phyloP scores from a whole-genome alignment of 1,140 invertebrate genomes.

The Gerris buenoi region DNA sequence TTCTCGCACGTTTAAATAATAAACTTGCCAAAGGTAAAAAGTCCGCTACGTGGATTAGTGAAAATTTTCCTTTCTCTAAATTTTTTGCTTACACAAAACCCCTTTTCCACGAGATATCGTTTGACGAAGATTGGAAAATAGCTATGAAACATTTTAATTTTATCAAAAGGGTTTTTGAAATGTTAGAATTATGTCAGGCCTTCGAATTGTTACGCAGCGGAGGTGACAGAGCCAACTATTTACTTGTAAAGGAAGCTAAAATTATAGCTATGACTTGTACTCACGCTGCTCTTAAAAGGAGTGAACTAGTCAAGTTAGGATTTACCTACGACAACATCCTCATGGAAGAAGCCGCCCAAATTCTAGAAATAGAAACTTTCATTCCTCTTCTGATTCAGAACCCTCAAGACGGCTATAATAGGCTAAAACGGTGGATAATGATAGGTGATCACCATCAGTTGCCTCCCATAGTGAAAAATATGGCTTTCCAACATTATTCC shows the following conservation, averaged over 20 bases:
- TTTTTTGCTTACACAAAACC: neutral
- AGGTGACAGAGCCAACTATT: slow-evolving; percentile 85
- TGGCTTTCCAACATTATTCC: slow-evolving; percentile 99
- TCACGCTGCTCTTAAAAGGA: slow-evolving; percentile 91
- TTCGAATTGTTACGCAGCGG: slow-evolving; percentile 93
- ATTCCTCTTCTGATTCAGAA: slow-evolving; percentile 95
- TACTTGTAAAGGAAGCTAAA: slow-evolving; percentile 96
- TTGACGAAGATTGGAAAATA: slow-evolving; percentile 57
- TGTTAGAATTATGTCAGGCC: slow-evolving; percentile 75
- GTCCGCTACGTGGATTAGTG: neutral
- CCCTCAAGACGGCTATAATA: slow-evolving; percentile 86
- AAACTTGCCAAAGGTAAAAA: neutral
- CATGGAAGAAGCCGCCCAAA: slow-evolving; percentile 99
- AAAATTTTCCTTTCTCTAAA: slow-evolving; percentile 2
- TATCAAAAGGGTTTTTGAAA: slow-evolving; percentile 88
- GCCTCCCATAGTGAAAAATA: slow-evolving; percentile 98
- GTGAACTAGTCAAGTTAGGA: slow-evolving; percentile 85
- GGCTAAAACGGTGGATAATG: slow-evolving; percentile 99
- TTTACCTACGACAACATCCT: slow-evolving; percentile 98
- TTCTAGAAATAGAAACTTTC: slow-evolving; percentile 98
- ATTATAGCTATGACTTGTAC: slow-evolving; percentile 99
- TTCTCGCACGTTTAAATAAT: neutral
- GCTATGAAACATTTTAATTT: slow-evolving; percentile 85
- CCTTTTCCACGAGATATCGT: neutral
- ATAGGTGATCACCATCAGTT: slow-evolving; percentile 99